Evolutionary conservation across 2,113 vertebrate species (phyloP), one percentile per base, ranked within the genome.

Genomic region (Pyxicephalus adspersus): DNA sequence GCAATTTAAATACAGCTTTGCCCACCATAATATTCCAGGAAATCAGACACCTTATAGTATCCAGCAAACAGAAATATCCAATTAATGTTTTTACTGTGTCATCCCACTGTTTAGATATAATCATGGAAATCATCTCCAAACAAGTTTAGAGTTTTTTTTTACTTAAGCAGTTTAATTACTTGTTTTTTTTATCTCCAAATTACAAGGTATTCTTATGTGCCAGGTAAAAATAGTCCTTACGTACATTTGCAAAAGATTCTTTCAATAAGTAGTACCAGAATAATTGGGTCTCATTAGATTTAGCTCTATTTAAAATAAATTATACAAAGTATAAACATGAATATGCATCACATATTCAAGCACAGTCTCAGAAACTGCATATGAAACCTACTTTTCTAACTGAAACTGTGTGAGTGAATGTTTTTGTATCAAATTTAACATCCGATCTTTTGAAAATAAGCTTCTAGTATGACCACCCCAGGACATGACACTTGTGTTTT

Each of bases 241-340:
- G n/a, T n/a, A 34, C 50, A 55, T 73, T 81, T 73, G 67, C 38
- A 73, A 55, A 29, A 81, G 45, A 55, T 38, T 81, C 51, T 65
- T 54, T 64, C 67, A 55, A 73, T 64, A 81, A 80, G 64, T 73
- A 81, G 67, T 50, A 64, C 20, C 45, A 55, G 68, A 73, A 81
- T 81, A 81, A 81, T 81, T 81, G 45, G 29, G 77, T 73, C 58
- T 81, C 58, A 81, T 81, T 81, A 73, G 78, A 26, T 23, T 72
- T 71, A 15, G 54, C 45, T 64, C 38, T 72, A 72, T 63, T 26
- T 55, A 64, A 68, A 81, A 81, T 81, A 73, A 38, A 81, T 81
- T 81, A 81, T 73, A 54, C 58, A 29, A 55, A 73, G 58, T 73
- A 80, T 55, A 77, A 64, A 45, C 13, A 81, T 81, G 58, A 73